phyloP scores from a whole-genome alignment of 2,113 vertebrate genomes.

The Delphinus delphis region DNA sequence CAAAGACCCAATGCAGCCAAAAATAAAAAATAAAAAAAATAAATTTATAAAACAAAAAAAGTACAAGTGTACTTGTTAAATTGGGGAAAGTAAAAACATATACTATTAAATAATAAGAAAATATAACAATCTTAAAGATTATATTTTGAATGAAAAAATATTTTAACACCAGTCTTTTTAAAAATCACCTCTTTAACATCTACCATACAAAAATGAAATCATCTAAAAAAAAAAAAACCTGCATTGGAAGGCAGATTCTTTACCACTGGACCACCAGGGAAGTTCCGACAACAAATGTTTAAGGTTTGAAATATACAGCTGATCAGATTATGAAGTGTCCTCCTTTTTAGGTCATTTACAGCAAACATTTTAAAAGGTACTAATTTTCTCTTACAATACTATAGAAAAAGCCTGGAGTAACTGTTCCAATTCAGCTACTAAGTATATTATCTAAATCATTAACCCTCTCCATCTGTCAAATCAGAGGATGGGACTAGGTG shows the following conservation, averaged over 20 bases:
- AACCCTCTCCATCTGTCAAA: neutral
- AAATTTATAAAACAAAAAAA: neutral
- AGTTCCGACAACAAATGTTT: neutral
- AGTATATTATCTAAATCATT: neutral
- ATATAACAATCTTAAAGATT: neutral
- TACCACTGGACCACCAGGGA: too few species aligned
- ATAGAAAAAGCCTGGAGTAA: neutral
- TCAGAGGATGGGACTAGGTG: neutral
- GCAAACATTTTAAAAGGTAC: neutral
- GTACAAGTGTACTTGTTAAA: neutral
- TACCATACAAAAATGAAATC: conserved; percentile 6
- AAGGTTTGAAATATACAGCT: neutral
- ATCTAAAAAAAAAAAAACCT: neutral
- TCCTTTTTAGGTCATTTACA: neutral
- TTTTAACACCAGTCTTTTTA: neutral
- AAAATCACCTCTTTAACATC: neutral
- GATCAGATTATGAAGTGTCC: neutral
- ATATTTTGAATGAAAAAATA: neutral
- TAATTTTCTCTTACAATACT: neutral
- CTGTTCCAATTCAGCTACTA: neutral
- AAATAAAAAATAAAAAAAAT: too few species aligned
- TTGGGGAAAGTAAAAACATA: neutral
- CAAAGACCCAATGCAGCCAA: too few species aligned
- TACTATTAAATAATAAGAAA: neutral
- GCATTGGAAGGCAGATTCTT: too few species aligned